Evolutionary conservation across 1,140 invertebrate species (phyloP).

Genomic region (Brachionus plicatilis): DNA sequence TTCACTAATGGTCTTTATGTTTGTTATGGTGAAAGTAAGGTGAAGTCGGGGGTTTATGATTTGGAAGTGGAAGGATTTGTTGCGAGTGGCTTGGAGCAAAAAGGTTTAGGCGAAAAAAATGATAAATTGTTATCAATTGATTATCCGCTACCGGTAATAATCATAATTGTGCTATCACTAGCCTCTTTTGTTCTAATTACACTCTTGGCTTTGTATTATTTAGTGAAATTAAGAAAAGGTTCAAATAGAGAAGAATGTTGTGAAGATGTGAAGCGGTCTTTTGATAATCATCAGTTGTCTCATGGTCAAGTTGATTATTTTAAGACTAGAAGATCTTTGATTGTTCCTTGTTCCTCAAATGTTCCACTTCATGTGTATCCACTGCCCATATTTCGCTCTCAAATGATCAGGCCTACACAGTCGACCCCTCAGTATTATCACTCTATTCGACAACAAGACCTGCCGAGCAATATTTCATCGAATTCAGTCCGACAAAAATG

Average conservation of each 20-base stretch:
- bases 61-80: neutral
- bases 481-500: too few species aligned
- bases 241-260: neutral
- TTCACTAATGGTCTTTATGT: neutral
- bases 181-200: neutral
- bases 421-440: neutral
- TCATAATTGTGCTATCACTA: neutral
- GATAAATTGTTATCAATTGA: neutral
- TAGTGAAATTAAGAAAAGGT: neutral
- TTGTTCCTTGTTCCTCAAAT: neutral
- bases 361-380: neutral
- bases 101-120: neutral
- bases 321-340: neutral
- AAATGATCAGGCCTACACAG: neutral
- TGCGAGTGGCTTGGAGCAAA: neutral
- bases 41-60: neutral
- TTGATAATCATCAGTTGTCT: neutral
- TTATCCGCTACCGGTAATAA: neutral
- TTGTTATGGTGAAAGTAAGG: neutral
- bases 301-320: neutral
- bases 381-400: neutral
- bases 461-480: neutral
- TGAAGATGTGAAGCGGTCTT: neutral
- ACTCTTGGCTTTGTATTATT: neutral
- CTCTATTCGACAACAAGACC: neutral